Conservation (phyloP, 1,140 invertebrate species). For the Diabrotica undecimpunctata region DNA sequence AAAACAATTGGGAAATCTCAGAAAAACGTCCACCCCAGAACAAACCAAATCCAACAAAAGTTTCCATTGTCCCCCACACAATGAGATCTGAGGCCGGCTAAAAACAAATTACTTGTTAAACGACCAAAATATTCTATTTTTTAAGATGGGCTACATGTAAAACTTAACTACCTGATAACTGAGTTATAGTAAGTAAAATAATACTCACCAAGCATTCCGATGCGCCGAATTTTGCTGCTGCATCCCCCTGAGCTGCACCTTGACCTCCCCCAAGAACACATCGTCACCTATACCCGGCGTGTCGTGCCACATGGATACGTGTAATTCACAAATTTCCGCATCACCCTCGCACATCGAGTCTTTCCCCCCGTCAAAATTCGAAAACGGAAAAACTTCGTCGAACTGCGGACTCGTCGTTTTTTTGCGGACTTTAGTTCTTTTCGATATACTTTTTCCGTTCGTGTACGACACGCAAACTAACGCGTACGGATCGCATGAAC, state of each 20-base stretch:
- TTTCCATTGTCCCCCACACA: too few relatives aligned
- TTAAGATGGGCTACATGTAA: too few relatives aligned
- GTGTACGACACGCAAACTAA: conserved; percentile 74
- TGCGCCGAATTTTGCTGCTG: conserved; percentile 58
- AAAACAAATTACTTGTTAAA: too few relatives aligned
- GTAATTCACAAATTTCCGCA: conserved; percentile 66
- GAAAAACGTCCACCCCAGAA: too few relatives aligned
- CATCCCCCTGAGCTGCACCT: conserved; percentile 68
- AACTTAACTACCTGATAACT: too few relatives aligned
- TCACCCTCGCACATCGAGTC: conserved; percentile 48
- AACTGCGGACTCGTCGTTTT: conserved; percentile 86
- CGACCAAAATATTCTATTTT: too few relatives aligned
- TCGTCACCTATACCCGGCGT: conserved; percentile 69
- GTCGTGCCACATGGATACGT: conserved; percentile 83
- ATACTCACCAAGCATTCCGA: conserved; percentile 57
- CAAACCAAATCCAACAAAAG: too few relatives aligned
- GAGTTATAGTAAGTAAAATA: neutral
- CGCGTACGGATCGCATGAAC: conserved; percentile 86
- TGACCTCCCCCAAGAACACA: conserved; percentile 82
- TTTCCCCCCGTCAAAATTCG: conserved; percentile 61
- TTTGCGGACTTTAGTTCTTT: conserved; percentile 80
- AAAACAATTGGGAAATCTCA: too few relatives aligned
- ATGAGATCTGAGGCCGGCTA: too few relatives aligned
- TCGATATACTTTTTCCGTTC: conserved; percentile 76
- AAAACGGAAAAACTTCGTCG: conserved; percentile 84